Evolutionary conservation across 2,113 vertebrate species (phyloP).

Genomic region (Mesoclemmys tuberculata): DNA sequence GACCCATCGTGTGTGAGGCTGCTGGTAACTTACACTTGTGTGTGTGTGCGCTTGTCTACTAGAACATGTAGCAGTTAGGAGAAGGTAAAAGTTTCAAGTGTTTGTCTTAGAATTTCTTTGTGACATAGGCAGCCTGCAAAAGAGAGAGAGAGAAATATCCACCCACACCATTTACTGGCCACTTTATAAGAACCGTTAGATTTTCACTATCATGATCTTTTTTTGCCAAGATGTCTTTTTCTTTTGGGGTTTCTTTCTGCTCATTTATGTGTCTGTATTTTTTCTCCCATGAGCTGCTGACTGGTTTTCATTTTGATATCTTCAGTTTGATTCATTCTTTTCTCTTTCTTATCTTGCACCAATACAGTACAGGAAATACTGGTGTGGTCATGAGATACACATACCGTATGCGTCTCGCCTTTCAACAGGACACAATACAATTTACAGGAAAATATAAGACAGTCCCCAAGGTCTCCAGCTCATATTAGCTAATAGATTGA

Average conservation of each 20-base stretch:
- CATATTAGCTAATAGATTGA: slow-evolving; percentile 62
- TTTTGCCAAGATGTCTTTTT: not conserved
- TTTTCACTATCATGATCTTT: not conserved
- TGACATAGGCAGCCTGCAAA: accelerated
- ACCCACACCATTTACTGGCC: not conserved
- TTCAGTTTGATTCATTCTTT: not conserved
- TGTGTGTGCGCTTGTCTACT: not conserved
- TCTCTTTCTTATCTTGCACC: not conserved
- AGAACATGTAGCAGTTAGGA: not conserved
- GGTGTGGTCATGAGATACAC: not conserved
- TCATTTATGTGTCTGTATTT: not conserved
- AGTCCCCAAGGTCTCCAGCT: slow-evolving; percentile 33
- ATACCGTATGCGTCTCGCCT: not conserved
- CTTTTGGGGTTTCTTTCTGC: not conserved
- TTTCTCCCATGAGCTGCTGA: accelerated
- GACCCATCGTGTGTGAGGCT: not conserved
- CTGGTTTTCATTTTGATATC: not conserved
- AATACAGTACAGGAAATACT: not conserved
- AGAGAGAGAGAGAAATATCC: not conserved
- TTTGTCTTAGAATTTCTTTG: not conserved
- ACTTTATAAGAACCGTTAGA: not conserved
- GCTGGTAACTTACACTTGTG: not conserved
- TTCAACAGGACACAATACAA: slow-evolving; percentile 39
- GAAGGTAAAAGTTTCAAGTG: accelerated
- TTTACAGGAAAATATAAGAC: slow-evolving; percentile 47